Conservation (phyloP, 2,797 vertebrate genomes). For the Phalanger gymnotis region DNA sequence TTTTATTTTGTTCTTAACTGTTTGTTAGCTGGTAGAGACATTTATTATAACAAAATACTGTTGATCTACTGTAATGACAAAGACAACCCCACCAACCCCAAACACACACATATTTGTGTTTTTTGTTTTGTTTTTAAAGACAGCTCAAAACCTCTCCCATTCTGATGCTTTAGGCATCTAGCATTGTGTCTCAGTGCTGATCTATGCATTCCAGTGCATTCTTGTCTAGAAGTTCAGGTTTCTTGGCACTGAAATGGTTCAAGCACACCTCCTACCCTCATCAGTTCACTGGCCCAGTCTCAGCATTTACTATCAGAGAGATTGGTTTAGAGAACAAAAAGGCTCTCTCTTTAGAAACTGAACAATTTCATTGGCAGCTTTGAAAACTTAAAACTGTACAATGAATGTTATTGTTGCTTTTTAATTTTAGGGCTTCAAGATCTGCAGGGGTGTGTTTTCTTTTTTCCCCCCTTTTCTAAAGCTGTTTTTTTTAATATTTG, state of each 20-base stretch:
- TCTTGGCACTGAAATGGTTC: slow-evolving; percentile 39
- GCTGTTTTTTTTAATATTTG: background rate
- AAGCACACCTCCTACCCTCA: background rate
- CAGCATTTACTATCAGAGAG: slow-evolving; percentile 49
- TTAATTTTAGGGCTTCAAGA: background rate
- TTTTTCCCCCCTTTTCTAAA: background rate
- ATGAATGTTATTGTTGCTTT: background rate
- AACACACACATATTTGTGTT: background rate
- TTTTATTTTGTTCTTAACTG: background rate
- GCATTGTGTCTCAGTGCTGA: background rate
- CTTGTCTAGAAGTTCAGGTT: background rate
- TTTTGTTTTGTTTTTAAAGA: slow-evolving; percentile 17
- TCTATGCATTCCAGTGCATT: background rate
- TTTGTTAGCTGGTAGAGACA: background rate
- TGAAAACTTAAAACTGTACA: background rate
- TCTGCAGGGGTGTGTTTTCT: background rate
- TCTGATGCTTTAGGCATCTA: background rate
- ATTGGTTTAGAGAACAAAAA: slow-evolving; percentile 46
- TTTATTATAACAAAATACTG: slow-evolving; percentile 7
- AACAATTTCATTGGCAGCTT: slow-evolving; percentile 46
- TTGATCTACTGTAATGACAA: slow-evolving; percentile 29
- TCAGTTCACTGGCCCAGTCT: slow-evolving; percentile 36
- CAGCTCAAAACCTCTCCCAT: background rate
- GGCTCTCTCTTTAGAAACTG: background rate
- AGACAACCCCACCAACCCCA: background rate